Evolutionary conservation across 2,797 vertebrate genomes (phyloP).

Genomic region (Tauraco hartlaubi): DNA sequence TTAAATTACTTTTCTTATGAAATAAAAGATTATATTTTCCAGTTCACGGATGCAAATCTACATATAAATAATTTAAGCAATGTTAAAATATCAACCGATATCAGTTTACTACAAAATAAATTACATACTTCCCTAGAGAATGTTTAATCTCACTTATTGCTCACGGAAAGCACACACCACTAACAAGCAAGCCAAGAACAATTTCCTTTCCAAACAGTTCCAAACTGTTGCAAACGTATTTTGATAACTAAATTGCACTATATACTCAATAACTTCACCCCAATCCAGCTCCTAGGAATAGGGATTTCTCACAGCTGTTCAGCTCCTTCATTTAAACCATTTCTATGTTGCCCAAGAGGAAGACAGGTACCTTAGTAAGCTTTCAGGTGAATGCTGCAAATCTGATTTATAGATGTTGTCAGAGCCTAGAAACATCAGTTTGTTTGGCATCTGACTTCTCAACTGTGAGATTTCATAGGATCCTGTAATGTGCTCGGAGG

Average conservation of each 20-base stretch:
- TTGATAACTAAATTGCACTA: not conserved
- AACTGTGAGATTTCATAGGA: not conserved
- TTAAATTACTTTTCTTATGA: slow-evolving; percentile 37
- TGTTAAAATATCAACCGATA: slow-evolving; percentile 50
- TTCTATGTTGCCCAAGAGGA: not conserved
- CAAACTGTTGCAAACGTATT: not conserved
- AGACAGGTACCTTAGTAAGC: not conserved
- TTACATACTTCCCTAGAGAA: slow-evolving; percentile 42
- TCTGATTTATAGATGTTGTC: not conserved
- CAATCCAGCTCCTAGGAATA: not conserved
- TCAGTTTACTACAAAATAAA: slow-evolving; percentile 63
- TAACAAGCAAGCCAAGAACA: slow-evolving; percentile 18
- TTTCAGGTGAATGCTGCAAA: not conserved
- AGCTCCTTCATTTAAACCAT: not conserved
- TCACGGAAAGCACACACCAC: not conserved
- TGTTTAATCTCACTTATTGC: slow-evolving; percentile 48
- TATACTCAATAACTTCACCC: not conserved
- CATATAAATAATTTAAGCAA: slow-evolving; percentile 54
- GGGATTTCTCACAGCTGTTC: not conserved
- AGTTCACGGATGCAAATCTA: slow-evolving; percentile 60
- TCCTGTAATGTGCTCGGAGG: accelerated
- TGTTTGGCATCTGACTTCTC: not conserved
- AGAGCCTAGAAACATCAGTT: not conserved
- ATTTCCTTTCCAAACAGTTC: not conserved
- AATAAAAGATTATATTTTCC: slow-evolving; percentile 57